Evolutionary conservation across 2,113 vertebrate genomes (phyloP).

Genomic region (Neoarius graeffei): DNA sequence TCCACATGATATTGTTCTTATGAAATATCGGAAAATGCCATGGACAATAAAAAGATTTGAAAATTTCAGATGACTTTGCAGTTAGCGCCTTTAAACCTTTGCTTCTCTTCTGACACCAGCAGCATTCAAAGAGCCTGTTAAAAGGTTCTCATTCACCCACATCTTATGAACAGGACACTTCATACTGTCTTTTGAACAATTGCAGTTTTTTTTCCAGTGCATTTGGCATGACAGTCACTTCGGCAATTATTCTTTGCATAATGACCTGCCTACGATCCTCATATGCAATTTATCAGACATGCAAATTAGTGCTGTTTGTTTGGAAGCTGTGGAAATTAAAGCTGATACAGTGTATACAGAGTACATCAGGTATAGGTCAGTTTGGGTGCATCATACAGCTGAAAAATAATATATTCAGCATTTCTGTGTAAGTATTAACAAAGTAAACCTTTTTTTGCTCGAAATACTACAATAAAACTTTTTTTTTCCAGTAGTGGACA

Average conservation of each 20-base stretch:
- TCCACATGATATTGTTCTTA: too few species aligned
- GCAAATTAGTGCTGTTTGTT: conserved; percentile 5
- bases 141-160: not conserved
- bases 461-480: not conserved
- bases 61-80: too few species aligned
- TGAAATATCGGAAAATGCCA: too few species aligned
- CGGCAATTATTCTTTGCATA: not conserved
- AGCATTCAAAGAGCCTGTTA: not conserved
- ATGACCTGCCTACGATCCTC: not conserved
- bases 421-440: not conserved
- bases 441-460: not conserved
- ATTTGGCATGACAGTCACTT: not conserved
- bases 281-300: not conserved
- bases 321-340: not conserved
- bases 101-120: not conserved
- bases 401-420: not conserved
- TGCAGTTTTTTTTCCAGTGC: not conserved
- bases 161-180: not conserved
- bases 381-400: not conserved
- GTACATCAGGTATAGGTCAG: not conserved
- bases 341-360: not conserved
- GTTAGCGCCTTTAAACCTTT: too few species aligned
- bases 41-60: too few species aligned
- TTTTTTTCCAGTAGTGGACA: not conserved
- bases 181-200: not conserved